A percentile compares a stretch with the other conserved stretches of the same genome.
phyloP scores from a whole-genome alignment of 2,113 vertebrate genomes.

The Cyphomyrus plagiostoma region DNA sequence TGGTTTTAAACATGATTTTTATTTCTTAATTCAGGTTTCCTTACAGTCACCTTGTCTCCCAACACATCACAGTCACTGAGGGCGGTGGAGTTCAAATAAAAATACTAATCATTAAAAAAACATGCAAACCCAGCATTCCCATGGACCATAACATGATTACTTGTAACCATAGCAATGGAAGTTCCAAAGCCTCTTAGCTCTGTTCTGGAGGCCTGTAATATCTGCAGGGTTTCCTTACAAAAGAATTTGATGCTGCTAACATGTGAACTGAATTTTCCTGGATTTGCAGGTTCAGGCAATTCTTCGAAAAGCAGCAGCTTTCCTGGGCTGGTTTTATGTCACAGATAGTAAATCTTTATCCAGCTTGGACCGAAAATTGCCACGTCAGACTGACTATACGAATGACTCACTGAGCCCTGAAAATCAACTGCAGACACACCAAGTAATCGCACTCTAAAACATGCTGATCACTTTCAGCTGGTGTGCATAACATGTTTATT shows the following conservation, averaged over 20 bases:
- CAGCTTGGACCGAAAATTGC: background rate
- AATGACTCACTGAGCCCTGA: background rate
- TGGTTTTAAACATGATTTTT: conserved; percentile 23
- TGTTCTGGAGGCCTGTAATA: background rate
- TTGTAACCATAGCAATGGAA: background rate
- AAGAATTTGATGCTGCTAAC: background rate
- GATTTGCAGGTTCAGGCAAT: background rate
- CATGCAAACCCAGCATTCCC: conserved; percentile 8
- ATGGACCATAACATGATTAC: conserved; percentile 13
- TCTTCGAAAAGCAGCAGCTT: background rate
- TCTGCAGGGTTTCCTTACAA: background rate
- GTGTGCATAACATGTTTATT: background rate
- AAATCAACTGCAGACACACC: background rate
- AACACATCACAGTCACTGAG: conserved; percentile 17
- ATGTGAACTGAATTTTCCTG: background rate
- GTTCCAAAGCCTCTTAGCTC: background rate
- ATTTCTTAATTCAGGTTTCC: conserved; percentile 23
- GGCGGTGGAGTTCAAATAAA: conserved; percentile 12
- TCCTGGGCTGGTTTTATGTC: background rate
- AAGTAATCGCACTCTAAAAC: background rate
- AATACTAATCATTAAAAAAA: conserved; percentile 27
- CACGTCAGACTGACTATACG: background rate
- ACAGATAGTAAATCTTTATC: background rate
- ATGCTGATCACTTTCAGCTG: background rate
- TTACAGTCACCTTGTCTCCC: conserved; percentile 16